These are phyloP conservation scores for Drosophila paucipuncta DNA, from an alignment of 2,888 invertebrate genomes.

Conservation along the genomic window DNA sequence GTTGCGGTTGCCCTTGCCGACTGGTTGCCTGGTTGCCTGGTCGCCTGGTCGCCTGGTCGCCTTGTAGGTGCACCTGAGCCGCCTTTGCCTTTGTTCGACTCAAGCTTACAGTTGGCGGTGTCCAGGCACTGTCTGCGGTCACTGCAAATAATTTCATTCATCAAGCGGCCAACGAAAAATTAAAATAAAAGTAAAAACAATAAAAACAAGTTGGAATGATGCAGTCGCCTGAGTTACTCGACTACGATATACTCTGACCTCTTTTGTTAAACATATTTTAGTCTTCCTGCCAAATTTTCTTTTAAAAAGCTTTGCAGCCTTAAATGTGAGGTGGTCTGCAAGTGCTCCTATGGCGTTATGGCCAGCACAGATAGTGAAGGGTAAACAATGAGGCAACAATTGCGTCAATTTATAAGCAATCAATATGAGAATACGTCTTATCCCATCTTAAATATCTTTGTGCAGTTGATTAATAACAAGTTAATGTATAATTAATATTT, in stretches of 20 bases:
- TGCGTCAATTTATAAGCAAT: background rate
- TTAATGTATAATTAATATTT: background rate
- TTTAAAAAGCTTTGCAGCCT: background rate
- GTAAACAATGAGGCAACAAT: background rate
- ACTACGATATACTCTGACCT: background rate
- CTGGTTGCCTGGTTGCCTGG: conserved; percentile 3
- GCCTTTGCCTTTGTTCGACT: conserved; percentile 29
- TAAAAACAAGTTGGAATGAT: background rate
- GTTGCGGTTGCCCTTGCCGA: background rate
- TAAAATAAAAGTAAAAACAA: background rate
- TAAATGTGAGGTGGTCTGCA: background rate
- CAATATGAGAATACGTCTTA: background rate
- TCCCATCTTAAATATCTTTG: background rate
- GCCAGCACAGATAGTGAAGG: background rate
- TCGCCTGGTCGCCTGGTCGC: background rate
- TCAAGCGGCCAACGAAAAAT: conserved; percentile 33
- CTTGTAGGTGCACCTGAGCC: conserved; percentile 31
- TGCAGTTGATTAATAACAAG: background rate
- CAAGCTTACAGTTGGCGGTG: background rate
- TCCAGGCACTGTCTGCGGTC: conserved; percentile 35
- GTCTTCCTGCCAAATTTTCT: too few relatives aligned
- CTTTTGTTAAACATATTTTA: background rate
- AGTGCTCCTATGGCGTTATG: too few relatives aligned
- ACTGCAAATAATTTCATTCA: conserved; percentile 70
- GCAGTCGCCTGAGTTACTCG: background rate